A percentile compares a stretch with the other conserved stretches of the same genome.
Conservation (phyloP, 1,140 invertebrate genomes). For the Ceratosolen solmsi region DNA sequence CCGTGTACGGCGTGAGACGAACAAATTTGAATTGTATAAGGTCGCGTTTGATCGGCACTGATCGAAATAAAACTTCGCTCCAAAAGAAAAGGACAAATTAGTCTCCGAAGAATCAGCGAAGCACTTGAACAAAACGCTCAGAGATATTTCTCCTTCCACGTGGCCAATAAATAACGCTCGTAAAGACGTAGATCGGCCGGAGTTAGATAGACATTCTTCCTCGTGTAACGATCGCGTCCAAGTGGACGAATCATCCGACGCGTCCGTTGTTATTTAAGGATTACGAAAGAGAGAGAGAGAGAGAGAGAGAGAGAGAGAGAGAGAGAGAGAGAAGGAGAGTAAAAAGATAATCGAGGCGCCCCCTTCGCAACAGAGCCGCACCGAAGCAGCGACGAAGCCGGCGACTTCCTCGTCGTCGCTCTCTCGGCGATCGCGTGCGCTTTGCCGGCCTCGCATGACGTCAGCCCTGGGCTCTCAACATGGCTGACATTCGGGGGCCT, state of each 20-base stretch:
- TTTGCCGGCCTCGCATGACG: neutral
- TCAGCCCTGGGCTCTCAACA: conserved; percentile 1
- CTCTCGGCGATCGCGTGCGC: conserved; percentile 16
- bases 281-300: conserved; percentile 22
- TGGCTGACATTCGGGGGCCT: conserved; percentile 29
- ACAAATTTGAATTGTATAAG: neutral
- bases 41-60: neutral
- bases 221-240: conserved; percentile 21
- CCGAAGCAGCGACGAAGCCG: neutral
- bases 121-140: conserved; percentile 5
- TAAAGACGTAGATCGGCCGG: conserved; percentile 19
- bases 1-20: too few relatives aligned
- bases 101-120: conserved; percentile 8
- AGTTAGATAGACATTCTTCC: conserved; percentile 22
- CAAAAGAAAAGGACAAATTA: neutral
- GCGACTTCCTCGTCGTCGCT: conserved; percentile 34
- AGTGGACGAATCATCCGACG: conserved; percentile 28
- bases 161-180: conserved; percentile 29
- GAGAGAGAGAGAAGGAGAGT: conserved; percentile 4
- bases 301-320: conserved; percentile 18
- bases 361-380: neutral
- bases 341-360: conserved; percentile 41
- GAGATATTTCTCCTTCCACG: conserved; percentile 22
- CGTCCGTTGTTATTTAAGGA: conserved; percentile 33
- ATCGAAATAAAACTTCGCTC: conserved; percentile 4